Percentiles rank a stretch among this genome's conserved stretches.
Conservation (phyloP, 2,797 vertebrate species). For the Crenichthys baileyi region DNA sequence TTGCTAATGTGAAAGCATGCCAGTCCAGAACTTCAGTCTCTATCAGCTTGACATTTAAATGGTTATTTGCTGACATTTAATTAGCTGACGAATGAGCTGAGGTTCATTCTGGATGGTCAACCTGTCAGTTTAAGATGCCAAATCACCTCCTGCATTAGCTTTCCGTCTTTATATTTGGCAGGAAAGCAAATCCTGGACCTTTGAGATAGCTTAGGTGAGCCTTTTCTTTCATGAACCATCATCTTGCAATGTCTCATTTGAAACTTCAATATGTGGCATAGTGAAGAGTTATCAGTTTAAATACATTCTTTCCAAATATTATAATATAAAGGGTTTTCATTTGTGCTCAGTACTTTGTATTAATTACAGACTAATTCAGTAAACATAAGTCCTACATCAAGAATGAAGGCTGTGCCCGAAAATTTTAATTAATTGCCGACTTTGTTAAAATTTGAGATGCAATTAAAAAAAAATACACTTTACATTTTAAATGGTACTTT, state of each 20-base stretch:
- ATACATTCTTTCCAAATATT: neutral
- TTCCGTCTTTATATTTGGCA: conserved; percentile 16
- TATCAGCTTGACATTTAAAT: conserved; percentile 47
- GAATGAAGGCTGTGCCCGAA: neutral
- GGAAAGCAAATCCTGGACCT: conserved; percentile 14
- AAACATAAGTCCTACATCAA: neutral
- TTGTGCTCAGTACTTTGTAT: neutral
- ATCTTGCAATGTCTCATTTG: neutral
- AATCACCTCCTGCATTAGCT: conserved; percentile 18
- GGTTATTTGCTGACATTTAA: conserved; percentile 48
- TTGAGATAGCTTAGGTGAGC: conserved; percentile 2
- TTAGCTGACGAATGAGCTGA: conserved; percentile 29
- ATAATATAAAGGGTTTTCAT: neutral
- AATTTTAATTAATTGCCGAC: neutral
- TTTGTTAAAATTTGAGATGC: neutral
- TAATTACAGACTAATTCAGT: neutral
- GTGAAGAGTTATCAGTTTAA: neutral
- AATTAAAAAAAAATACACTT: neutral
- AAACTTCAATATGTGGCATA: neutral
- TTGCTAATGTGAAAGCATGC: neutral
- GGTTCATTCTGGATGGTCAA: conserved; percentile 15
- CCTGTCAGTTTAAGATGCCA: conserved; percentile 23
- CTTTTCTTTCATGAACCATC: neutral
- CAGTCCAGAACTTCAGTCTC: neutral
- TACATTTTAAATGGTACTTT: neutral